Percentiles rank a stretch among this genome's conserved stretches.
These are phyloP conservation scores for Drosophila teissieri DNA, from an alignment of 1,140 invertebrate species.

Conservation along the genomic window DNA sequence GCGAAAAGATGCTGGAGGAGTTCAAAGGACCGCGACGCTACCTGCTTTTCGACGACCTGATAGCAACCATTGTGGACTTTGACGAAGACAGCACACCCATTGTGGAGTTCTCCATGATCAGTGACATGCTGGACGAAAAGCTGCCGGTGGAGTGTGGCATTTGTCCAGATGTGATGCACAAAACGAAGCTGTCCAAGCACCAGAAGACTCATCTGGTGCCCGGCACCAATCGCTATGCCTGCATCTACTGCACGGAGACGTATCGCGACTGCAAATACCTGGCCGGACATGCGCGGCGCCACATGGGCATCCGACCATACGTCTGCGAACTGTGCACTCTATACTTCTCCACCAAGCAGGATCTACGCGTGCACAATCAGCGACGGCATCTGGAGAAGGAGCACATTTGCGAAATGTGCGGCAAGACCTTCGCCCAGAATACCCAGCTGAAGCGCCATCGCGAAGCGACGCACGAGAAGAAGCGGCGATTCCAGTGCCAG, in stretches of 20 bases:
- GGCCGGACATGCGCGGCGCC: constrained; percentile 74
- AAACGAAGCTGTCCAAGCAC: constrained; percentile 65
- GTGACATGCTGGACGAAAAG: constrained; percentile 56
- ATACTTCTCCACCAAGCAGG: constrained; percentile 80
- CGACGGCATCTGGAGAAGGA: constrained; percentile 75
- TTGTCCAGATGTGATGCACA: constrained; percentile 78
- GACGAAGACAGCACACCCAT: constrained; percentile 73
- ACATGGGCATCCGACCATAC: constrained; percentile 80
- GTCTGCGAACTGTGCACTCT: constrained; percentile 75
- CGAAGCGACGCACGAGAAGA: constrained; percentile 79
- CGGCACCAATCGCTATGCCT: constrained; percentile 74
- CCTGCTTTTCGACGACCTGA: constrained; percentile 74
- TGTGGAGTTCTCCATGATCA: constrained; percentile 75
- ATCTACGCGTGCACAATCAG: constrained; percentile 76
- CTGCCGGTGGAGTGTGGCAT: constrained; percentile 78
- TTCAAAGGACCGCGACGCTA: constrained; percentile 72
- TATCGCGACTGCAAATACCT: constrained; percentile 79
- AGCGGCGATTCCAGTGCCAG: constrained; percentile 69
- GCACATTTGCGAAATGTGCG: constrained; percentile 80
- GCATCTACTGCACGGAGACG: constrained; percentile 74
- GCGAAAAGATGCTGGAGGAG: constrained; percentile 63
- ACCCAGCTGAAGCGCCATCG: constrained; percentile 76
- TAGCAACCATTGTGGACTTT: constrained; percentile 78
- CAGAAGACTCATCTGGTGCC: constrained; percentile 73
- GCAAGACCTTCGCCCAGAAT: constrained; percentile 77